Evolutionary conservation across 2,888 invertebrate species (phyloP).

Genomic region (Thereva nobilitata): DNA sequence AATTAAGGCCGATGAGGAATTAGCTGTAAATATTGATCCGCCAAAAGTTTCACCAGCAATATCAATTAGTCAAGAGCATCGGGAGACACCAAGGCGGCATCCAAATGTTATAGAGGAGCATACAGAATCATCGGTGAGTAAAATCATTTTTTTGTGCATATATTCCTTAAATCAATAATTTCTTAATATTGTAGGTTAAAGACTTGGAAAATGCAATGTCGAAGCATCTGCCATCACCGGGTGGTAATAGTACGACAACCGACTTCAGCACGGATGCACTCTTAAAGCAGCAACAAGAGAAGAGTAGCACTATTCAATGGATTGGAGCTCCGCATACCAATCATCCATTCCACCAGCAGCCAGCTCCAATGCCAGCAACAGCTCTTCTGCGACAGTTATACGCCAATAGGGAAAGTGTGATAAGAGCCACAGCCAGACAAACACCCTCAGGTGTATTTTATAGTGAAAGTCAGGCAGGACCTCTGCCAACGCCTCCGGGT

Average conservation of each 20-base stretch:
- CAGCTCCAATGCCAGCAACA: constrained; percentile 77
- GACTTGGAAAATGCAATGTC: constrained; percentile 97
- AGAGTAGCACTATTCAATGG: constrained; percentile 84
- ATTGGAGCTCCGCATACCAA: constrained; percentile 77
- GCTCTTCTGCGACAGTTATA: constrained; percentile 87
- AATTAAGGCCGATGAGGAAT: constrained; percentile 60
- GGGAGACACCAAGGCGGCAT: constrained; percentile 58
- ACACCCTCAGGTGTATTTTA: constrained; percentile 56
- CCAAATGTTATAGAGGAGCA: constrained; percentile 56
- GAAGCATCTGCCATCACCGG: constrained; percentile 78
- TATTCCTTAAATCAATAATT: not conserved
- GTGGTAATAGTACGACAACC: constrained; percentile 67
- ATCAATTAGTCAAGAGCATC: constrained; percentile 51
- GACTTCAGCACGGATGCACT: constrained; percentile 87
- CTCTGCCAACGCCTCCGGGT: constrained; percentile 88
- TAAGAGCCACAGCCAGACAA: constrained; percentile 76
- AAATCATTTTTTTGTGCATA: not conserved
- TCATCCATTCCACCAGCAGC: constrained; percentile 61
- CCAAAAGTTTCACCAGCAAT: constrained; percentile 51
- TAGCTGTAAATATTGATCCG: constrained; percentile 58
- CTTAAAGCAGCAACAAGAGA: constrained; percentile 69
- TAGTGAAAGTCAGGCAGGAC: constrained; percentile 68
- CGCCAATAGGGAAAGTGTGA: constrained; percentile 92
- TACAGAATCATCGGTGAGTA: constrained; percentile 53
- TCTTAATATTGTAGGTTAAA: constrained; percentile 71